phyloP scores from a whole-genome alignment of 1,140 invertebrate genomes.

The Oncopodura yosiiana region DNA sequence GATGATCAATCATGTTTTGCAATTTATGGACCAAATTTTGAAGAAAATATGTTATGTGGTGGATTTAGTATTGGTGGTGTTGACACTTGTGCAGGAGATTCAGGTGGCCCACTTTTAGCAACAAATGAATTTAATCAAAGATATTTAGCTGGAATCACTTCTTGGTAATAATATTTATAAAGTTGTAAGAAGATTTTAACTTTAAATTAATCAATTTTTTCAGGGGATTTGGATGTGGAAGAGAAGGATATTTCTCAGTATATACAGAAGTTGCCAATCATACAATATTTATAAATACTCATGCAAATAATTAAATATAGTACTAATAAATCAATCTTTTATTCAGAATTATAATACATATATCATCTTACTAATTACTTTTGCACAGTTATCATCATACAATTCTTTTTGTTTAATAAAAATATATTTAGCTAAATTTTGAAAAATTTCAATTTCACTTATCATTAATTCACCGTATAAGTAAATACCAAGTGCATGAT shows the following conservation, averaged over 20 bases:
- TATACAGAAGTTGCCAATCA: neutral
- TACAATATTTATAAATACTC: neutral
- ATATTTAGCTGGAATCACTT: too few relatives aligned
- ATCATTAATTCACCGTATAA: constrained; percentile 38
- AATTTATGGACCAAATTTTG: neutral
- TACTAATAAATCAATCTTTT: too few relatives aligned
- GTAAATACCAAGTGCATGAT: constrained; percentile 39
- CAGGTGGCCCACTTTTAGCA: too few relatives aligned
- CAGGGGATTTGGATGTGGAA: neutral
- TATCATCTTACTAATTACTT: too few relatives aligned
- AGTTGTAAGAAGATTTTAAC: neutral
- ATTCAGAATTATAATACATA: too few relatives aligned
- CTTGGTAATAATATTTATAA: neutral
- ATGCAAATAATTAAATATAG: neutral
- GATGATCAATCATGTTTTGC: neutral
- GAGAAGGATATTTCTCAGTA: too few relatives aligned
- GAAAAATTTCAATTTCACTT: constrained; percentile 27
- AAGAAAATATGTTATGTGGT: neutral
- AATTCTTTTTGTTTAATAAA: constrained; percentile 14
- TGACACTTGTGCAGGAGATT: neutral
- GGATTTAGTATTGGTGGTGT: too few relatives aligned
- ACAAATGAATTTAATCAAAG: too few relatives aligned
- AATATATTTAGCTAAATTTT: constrained; percentile 22
- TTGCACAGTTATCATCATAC: constrained; percentile 17
- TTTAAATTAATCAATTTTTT: neutral